phyloP scores from a whole-genome alignment of 2,797 vertebrate species.

The Parambassis ranga region DNA sequence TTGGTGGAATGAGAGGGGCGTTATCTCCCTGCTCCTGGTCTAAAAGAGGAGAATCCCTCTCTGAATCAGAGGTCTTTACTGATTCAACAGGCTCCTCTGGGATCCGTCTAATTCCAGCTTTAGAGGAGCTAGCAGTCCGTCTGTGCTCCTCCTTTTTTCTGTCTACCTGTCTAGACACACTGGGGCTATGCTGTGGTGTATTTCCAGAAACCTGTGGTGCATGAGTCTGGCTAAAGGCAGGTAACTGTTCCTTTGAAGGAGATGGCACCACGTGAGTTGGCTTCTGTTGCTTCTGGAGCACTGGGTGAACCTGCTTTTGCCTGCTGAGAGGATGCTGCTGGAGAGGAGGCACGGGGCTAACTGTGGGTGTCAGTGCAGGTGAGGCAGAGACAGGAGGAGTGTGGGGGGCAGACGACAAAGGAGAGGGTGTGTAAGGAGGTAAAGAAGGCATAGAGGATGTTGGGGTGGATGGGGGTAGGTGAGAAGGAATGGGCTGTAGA shows the following conservation, averaged over 20 bases:
- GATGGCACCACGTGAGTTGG: constrained; percentile 35
- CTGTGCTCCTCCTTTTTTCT: constrained; percentile 47
- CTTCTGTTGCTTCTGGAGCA: constrained; percentile 69
- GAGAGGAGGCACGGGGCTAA: constrained; percentile 66
- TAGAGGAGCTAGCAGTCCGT: constrained; percentile 58
- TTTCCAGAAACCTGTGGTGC: constrained; percentile 36
- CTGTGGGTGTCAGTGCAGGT: constrained; percentile 64
- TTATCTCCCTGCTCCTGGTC: constrained; percentile 79
- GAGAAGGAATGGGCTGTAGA: constrained; percentile 66
- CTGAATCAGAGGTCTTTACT: constrained; percentile 75
- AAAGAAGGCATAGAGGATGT: constrained; percentile 72
- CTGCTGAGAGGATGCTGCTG: constrained; percentile 63
- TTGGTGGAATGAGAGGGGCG: constrained; percentile 79
- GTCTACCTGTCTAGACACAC: constrained; percentile 41
- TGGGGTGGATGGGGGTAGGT: constrained; percentile 58
- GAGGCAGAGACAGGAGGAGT: constrained; percentile 73
- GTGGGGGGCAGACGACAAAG: constrained; percentile 72
- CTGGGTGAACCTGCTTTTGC: constrained; percentile 67
- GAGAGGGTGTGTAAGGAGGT: constrained; percentile 71
- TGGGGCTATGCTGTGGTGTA: constrained; percentile 57
- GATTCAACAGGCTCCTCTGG: constrained; percentile 71
- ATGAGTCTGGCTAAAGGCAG: constrained; percentile 26
- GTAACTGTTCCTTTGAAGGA: constrained; percentile 64
- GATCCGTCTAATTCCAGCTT: constrained; percentile 62
- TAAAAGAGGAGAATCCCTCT: constrained; percentile 79